A percentile compares a stretch with the other conserved stretches of the same genome.
Evolutionary conservation across 2,888 invertebrate genomes (phyloP).

Genomic region (Cosmorhoe ocellata): DNA sequence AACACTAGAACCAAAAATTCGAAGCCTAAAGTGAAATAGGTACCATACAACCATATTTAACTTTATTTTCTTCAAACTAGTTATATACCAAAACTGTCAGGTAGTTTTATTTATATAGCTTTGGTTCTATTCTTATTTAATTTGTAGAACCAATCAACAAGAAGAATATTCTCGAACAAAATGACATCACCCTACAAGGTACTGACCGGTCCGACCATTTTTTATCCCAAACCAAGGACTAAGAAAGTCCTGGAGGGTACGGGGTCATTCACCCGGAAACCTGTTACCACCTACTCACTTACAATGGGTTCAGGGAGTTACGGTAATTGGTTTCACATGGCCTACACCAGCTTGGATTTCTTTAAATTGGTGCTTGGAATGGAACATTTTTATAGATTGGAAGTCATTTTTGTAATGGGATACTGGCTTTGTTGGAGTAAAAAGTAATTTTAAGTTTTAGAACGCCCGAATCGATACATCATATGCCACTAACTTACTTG

Average conservation of each 20-base stretch:
- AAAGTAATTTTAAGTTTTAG: no score
- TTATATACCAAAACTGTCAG: no score
- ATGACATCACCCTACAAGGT: constrained; percentile 15
- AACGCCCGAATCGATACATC: no score
- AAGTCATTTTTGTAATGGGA: background rate
- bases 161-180: constrained; percentile 10
- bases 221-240: constrained; percentile 39
- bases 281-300: constrained; percentile 40
- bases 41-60: no score
- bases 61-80: no score
- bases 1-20: no score
- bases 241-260: constrained; percentile 48
- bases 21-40: no score
- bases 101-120: no score
- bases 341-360: constrained; percentile 4
- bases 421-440: no score
- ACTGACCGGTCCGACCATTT: constrained; percentile 28
- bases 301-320: constrained; percentile 28
- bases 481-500: no score
- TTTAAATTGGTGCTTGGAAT: constrained; percentile 7
- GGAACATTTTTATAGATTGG: background rate
- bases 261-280: constrained; percentile 47
- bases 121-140: no score
- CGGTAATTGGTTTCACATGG: constrained; percentile 24
- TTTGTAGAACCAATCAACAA: no score